phyloP scores from a whole-genome alignment of 1,140 invertebrate genomes.

The Coboldia fuscipes region DNA sequence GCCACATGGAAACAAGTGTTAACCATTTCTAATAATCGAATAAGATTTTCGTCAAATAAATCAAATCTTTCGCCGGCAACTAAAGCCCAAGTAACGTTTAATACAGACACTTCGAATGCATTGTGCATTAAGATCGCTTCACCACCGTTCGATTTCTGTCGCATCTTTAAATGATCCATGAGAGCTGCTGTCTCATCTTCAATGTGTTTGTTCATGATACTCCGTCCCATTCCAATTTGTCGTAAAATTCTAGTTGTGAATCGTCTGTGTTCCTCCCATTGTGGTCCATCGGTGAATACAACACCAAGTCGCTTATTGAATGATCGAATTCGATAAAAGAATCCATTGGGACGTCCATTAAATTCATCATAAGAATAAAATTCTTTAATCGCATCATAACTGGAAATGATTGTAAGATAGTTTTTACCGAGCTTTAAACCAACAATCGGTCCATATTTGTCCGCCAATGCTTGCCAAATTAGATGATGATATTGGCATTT shows the following conservation, averaged over 20 bases:
- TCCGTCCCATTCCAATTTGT: slow-evolving; percentile 29
- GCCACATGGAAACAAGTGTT: slow-evolving; percentile 31
- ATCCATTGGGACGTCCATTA: slow-evolving; percentile 43
- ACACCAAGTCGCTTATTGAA: slow-evolving; percentile 37
- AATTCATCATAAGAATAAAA: slow-evolving; percentile 36
- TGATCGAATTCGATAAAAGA: slow-evolving; percentile 36
- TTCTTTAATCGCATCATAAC: slow-evolving; percentile 33
- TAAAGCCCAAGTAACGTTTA: slow-evolving; percentile 52
- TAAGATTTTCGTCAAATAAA: slow-evolving; percentile 27
- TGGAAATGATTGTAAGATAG: slow-evolving; percentile 35
- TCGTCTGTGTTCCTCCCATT: slow-evolving; percentile 30
- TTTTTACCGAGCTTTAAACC: slow-evolving; percentile 8
- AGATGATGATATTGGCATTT: background rate
- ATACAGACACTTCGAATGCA: slow-evolving; percentile 33
- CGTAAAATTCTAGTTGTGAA: slow-evolving; percentile 30
- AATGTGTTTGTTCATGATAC: slow-evolving; percentile 27
- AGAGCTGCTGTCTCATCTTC: slow-evolving; percentile 25
- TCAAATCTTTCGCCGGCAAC: slow-evolving; percentile 39
- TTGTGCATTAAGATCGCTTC: slow-evolving; percentile 23
- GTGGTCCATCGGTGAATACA: slow-evolving; percentile 30
- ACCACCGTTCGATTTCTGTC: slow-evolving; percentile 5
- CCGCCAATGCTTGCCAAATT: background rate
- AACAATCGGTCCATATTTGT: slow-evolving; percentile 1
- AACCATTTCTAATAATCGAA: slow-evolving; percentile 26
- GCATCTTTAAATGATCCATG: slow-evolving; percentile 12